phyloP scores from a whole-genome alignment of 2,113 vertebrate species.

The Urocitellus parryii region DNA sequence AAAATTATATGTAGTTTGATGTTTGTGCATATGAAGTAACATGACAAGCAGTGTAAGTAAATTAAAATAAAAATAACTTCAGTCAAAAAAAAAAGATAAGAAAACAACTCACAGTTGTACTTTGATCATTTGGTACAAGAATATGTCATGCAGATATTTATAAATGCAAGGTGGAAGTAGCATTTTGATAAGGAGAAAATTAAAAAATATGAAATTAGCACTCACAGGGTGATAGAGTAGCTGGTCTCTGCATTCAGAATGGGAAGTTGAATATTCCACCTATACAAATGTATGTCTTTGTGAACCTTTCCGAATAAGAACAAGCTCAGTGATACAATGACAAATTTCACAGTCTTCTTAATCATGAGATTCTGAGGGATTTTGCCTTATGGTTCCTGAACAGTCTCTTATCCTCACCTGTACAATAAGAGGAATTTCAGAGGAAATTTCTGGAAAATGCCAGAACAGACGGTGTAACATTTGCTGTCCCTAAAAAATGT shows the following conservation, averaged over 20 bases:
- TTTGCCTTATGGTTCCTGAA: not conserved
- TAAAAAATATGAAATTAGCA: not conserved
- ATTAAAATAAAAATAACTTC: not conserved
- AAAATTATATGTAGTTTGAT: slow-evolving; percentile 8
- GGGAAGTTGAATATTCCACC: not conserved
- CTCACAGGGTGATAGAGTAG: not conserved
- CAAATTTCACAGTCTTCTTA: not conserved
- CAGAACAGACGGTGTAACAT: no score
- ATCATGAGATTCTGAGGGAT: not conserved
- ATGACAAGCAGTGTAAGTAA: not conserved
- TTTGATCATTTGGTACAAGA: not conserved
- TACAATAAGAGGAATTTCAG: not conserved
- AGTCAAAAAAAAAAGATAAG: no score
- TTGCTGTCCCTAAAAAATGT: not conserved
- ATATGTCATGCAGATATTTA: not conserved
- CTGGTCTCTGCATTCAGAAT: not conserved
- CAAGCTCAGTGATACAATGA: not conserved
- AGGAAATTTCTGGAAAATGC: not conserved
- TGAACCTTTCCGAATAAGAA: not conserved
- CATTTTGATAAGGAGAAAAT: not conserved
- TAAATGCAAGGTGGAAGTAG: not conserved
- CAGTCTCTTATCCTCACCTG: not conserved
- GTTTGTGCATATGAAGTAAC: not conserved
- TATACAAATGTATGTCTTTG: not conserved
- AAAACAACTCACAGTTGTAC: not conserved